Evolutionary conservation across 2,113 vertebrate species (phyloP).

Genomic region (Ascaphus truei): DNA sequence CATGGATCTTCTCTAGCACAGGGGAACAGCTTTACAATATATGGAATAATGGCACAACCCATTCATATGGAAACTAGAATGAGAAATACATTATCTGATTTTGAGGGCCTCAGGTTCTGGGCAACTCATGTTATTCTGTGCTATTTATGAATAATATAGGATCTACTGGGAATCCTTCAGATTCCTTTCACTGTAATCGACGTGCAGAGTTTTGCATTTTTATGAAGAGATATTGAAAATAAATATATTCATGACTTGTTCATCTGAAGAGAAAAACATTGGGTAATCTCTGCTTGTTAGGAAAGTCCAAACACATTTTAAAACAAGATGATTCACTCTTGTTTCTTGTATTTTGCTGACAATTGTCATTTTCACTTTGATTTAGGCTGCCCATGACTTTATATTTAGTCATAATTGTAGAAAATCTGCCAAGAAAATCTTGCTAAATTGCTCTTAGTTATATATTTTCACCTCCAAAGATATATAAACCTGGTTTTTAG

Average conservation of each 20-base stretch:
- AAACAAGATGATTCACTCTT: constrained; percentile 1
- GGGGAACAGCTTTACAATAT: no score
- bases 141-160: no score
- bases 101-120: no score
- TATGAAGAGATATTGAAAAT: constrained; percentile 24
- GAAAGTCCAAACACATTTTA: neutral
- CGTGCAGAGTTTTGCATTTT: neutral
- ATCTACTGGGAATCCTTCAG: no score
- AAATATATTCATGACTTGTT: constrained; percentile 25
- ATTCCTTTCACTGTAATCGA: neutral
- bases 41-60: no score
- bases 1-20: no score
- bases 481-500: constrained; percentile 21
- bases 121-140: no score
- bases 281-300: neutral
- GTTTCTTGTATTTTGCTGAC: neutral
- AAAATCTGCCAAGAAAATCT: constrained; percentile 20
- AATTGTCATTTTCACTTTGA: neutral
- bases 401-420: constrained; percentile 21
- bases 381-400: neutral
- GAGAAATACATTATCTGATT: no score
- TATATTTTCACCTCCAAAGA: constrained; percentile 33
- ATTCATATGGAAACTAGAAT: no score
- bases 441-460: constrained; percentile 11
- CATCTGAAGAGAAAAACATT: neutral